Base-by-base conservation (phyloP, 2,888 invertebrate genomes). In the Balanococcus diminutus region DNA sequence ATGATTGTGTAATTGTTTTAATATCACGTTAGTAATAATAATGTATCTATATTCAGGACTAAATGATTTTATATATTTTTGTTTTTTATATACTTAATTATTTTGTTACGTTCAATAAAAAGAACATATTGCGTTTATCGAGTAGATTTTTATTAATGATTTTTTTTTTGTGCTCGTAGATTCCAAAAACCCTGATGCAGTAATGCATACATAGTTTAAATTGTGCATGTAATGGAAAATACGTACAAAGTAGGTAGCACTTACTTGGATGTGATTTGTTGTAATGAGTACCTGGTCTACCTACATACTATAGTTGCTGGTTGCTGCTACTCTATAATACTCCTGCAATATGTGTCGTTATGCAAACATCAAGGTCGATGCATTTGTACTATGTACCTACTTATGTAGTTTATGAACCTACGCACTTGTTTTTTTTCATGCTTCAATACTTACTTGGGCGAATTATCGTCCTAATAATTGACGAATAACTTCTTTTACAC, bases 41-140 rank as follows among this genome's bases (percentile, higher is more conserved):
- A 61, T 72, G 25, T 79, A 36, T 36, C 36, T 32, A 36, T 32
- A 79, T 79, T 32, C 36, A 36, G 36, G 16, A 79, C 75, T 79
- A 28, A 19, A 79, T 79, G 75, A 28, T 79, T 79, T 79, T 79
- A 19, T 79, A 36, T 36, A 36, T 31, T 14, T 36, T 36, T 36
- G 75, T 79, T 19, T 36, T 79, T 79, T 79, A 25, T 32, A 16
- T 19, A 19, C 19, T 79, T 79, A 79, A 79, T 79, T 32, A 79
- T 79, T 79, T 79, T 79, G 75, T 79, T 79, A 79, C 75, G 75
- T 79, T 79, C 36, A 79, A 79, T 79, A 79, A 79, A 79, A 19
- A 79, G 75, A 79, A 79, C 67, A 67, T 28, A 67, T 32, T 28
- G 28, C 36, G 75, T 79, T 79, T 19, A 36, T 36, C 5, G 11